A percentile compares a stretch with the other conserved stretches of the same genome.
phyloP scores from a whole-genome alignment of 2,797 vertebrate species.

The Nothura maculosa region DNA sequence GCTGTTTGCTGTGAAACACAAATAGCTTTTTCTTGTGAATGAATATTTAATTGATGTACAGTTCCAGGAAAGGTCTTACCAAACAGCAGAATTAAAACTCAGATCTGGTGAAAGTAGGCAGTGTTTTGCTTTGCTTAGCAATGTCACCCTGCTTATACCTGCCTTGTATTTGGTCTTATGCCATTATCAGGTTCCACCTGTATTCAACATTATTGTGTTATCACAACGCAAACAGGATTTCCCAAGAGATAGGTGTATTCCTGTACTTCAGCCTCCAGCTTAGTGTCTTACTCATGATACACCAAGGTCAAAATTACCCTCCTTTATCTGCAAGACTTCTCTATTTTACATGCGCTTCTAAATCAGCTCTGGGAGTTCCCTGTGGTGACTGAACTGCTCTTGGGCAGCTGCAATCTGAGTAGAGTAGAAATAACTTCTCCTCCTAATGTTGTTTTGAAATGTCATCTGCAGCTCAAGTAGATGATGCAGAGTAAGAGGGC shows the following conservation, averaged over 20 bases:
- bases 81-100: conserved; percentile 48
- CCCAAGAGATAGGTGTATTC: conserved; percentile 64
- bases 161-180: conserved; percentile 29
- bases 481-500: background rate
- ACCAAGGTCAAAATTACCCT: conserved; percentile 37
- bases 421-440: background rate
- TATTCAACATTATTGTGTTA: conserved; percentile 48
- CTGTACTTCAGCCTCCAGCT: conserved; percentile 62
- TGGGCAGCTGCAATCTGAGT: background rate
- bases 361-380: background rate
- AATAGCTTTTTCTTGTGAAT: conserved; percentile 6
- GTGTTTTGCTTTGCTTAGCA: conserved; percentile 52
- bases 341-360: background rate
- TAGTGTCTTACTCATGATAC: conserved; percentile 11
- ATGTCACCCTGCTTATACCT: conserved; percentile 38
- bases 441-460: background rate
- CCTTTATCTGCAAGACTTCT: background rate
- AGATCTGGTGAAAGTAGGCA: conserved; percentile 32
- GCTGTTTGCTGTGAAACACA: conserved; percentile 36
- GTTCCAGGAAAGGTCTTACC: conserved; percentile 31
- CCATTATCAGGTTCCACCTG: conserved; percentile 16
- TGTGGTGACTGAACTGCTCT: background rate
- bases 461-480: background rate
- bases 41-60: conserved; percentile 8
- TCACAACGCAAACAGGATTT: conserved; percentile 64